A percentile compares a stretch with the other conserved stretches of the same genome.
Evolutionary conservation across 1,140 invertebrate species (phyloP).

Genomic region (Sarcophaga peregrina): DNA sequence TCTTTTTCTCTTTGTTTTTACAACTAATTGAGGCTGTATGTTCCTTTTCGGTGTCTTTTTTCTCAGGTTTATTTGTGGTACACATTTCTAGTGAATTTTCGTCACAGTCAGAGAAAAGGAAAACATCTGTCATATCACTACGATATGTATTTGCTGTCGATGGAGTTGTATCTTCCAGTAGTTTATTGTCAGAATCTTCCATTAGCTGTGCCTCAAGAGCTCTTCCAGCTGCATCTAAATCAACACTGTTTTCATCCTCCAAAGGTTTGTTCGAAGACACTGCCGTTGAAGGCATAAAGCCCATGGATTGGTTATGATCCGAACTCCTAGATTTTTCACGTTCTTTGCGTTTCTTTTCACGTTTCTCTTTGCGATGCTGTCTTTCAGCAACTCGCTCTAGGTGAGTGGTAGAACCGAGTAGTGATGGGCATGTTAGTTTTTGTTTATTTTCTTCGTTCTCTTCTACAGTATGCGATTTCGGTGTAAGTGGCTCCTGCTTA

Average conservation of each 20-base stretch:
- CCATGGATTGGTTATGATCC: neutral
- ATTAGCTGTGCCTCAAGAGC: slow-evolving; percentile 83
- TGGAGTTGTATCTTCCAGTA: slow-evolving; percentile 60
- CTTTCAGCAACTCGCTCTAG: slow-evolving; percentile 53
- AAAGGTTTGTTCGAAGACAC: slow-evolving; percentile 60
- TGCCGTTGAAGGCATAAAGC: slow-evolving; percentile 55
- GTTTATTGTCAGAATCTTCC: slow-evolving; percentile 69
- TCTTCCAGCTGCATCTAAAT: slow-evolving; percentile 81
- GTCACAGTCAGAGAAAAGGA: slow-evolving; percentile 69
- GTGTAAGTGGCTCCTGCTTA: slow-evolving; percentile 57
- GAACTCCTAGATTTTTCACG: slow-evolving; percentile 63
- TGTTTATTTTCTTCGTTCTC: slow-evolving; percentile 50
- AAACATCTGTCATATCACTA: slow-evolving; percentile 65
- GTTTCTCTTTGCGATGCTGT: slow-evolving; percentile 69
- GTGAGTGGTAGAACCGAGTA: slow-evolving; percentile 29
- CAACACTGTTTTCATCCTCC: slow-evolving; percentile 82
- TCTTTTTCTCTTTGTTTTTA: slow-evolving; percentile 81
- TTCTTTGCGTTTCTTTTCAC: slow-evolving; percentile 79
- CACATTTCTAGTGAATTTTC: slow-evolving; percentile 58
- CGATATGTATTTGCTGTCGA: slow-evolving; percentile 62
- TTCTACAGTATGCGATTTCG: slow-evolving; percentile 51
- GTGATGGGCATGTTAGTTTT: slow-evolving; percentile 29
- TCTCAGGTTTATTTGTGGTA: slow-evolving; percentile 61
- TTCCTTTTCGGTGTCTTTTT: slow-evolving; percentile 6
- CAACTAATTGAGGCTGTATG: neutral